Percentiles rank a stretch among this genome's conserved stretches.
Evolutionary conservation across 2,113 vertebrate species (phyloP).

Genomic region (Mormoops blainvillei): DNA sequence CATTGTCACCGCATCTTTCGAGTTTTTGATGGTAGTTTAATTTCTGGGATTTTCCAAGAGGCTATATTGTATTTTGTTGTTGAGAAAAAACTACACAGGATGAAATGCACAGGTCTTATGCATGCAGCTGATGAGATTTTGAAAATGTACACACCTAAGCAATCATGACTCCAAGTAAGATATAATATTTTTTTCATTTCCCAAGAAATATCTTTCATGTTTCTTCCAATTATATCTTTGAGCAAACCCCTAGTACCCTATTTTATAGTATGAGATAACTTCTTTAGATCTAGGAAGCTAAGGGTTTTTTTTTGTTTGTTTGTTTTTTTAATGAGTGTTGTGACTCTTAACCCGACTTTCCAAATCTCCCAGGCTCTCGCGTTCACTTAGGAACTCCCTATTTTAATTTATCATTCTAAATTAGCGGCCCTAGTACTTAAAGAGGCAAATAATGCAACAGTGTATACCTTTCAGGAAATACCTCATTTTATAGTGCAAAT

Average conservation of each 20-base stretch:
- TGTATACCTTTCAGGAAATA: background rate
- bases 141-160: no score
- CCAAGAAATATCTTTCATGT: background rate
- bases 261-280: background rate
- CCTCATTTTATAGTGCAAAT: background rate
- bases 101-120: background rate
- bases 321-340: background rate
- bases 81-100: background rate
- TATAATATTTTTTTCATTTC: background rate
- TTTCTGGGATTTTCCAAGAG: background rate
- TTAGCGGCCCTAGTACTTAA: background rate
- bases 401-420: background rate
- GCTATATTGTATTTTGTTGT: background rate
- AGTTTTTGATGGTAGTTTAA: background rate
- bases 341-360: background rate
- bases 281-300: background rate
- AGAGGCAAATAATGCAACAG: background rate
- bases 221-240: background rate
- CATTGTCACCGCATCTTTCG: background rate
- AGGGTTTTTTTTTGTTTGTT: background rate
- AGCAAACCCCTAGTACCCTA: background rate
- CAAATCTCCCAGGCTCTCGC: background rate
- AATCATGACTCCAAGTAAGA: background rate
- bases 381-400: background rate
- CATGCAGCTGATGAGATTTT: background rate